These are phyloP conservation scores for Dermatophagoides farinae DNA, from an alignment of 1,140 invertebrate genomes.

Conservation along the genomic window DNA sequence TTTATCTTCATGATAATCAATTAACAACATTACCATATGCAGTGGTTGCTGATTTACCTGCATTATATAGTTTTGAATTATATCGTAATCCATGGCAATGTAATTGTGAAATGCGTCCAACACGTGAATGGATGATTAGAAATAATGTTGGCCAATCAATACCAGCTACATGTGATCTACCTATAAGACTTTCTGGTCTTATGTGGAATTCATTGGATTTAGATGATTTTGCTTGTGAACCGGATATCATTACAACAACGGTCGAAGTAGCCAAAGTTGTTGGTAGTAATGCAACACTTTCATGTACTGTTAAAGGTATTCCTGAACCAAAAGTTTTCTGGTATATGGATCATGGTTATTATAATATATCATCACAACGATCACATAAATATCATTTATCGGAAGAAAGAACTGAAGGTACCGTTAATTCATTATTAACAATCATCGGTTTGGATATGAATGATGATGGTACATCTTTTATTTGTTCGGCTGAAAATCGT, in stretches of 20 bases:
- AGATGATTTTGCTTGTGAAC: conserved; percentile 56
- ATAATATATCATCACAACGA: conserved; percentile 21
- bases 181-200: conserved; percentile 35
- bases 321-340: conserved; percentile 16
- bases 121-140: conserved; percentile 50
- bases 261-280: conserved; percentile 28
- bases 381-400: conserved; percentile 31
- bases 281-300: conserved; percentile 47
- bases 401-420: conserved; percentile 26
- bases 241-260: conserved; percentile 24
- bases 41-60: conserved; percentile 37
- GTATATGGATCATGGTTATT: conserved; percentile 27
- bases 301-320: conserved; percentile 44
- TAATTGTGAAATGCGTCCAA: conserved; percentile 45
- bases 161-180: conserved; percentile 42
- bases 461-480: conserved; percentile 35
- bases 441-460: conserved; percentile 42
- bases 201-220: conserved; percentile 50
- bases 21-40: conserved; percentile 30
- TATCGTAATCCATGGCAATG: conserved; percentile 60
- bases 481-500: conserved; percentile 49
- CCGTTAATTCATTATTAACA: conserved; percentile 37
- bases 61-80: conserved; percentile 48
- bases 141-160: conserved; percentile 48
- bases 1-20: conserved; percentile 51